These are phyloP conservation scores for Cephalophus harveyi DNA, from an alignment of 2,113 vertebrate genomes.

Conservation along the genomic window DNA sequence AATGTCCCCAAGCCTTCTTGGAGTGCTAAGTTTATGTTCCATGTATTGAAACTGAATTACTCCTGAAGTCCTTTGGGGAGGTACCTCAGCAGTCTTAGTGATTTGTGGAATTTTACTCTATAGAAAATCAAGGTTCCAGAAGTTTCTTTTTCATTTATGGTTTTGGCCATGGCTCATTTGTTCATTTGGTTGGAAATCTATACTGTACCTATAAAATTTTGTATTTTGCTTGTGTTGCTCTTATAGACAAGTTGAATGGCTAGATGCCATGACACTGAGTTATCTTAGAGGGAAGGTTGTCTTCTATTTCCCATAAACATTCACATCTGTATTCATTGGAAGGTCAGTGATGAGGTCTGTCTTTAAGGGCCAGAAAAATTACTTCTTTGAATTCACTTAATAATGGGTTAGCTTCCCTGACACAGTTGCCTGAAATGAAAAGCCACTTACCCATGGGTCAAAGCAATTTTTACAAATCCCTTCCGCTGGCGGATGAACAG, in stretches of 20 bases:
- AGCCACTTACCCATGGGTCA: constrained; percentile 81
- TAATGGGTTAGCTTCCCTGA: not conserved
- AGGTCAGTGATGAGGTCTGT: not conserved
- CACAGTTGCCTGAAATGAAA: not conserved
- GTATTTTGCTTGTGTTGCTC: not conserved
- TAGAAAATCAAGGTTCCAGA: not conserved
- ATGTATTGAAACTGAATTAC: not conserved
- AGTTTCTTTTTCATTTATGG: not conserved
- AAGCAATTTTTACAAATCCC: constrained; percentile 83
- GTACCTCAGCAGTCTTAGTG: not conserved
- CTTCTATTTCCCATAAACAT: not conserved
- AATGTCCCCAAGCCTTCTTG: not conserved
- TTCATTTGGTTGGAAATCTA: not conserved
- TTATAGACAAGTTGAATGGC: not conserved
- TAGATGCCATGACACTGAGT: not conserved
- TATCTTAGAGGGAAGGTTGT: not conserved
- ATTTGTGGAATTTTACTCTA: not conserved
- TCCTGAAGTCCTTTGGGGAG: not conserved
- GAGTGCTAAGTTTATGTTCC: not conserved
- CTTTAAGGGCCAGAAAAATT: not conserved
- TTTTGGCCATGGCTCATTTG: not conserved
- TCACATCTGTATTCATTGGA: not conserved
- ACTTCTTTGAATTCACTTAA: not conserved
- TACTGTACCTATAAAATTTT: not conserved
- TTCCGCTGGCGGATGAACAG: constrained; percentile 79